A percentile compares a stretch with the other conserved stretches of the same genome.
Evolutionary conservation across 1,140 invertebrate genomes (phyloP).

Genomic region (Conus ventricosus): DNA sequence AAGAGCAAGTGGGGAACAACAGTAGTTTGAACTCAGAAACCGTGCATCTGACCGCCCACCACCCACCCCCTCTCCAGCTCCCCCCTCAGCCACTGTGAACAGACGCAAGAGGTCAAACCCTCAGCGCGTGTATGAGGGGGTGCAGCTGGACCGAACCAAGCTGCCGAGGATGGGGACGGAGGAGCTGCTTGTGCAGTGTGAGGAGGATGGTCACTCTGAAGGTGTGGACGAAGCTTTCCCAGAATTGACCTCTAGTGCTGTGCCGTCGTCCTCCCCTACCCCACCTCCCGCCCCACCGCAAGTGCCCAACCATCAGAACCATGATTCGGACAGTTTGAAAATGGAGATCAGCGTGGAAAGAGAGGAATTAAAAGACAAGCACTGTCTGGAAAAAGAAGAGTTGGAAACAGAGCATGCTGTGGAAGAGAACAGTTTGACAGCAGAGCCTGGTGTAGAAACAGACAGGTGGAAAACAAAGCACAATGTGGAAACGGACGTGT

Average conservation of each 20-base stretch:
- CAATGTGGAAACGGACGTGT: too few relatives aligned
- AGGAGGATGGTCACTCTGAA: slow-evolving; percentile 10
- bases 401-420: too few relatives aligned
- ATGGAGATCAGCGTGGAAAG: too few relatives aligned
- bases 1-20: slow-evolving; percentile 24
- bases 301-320: background rate
- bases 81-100: slow-evolving; percentile 55
- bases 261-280: background rate
- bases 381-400: too few relatives aligned
- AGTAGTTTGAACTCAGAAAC: slow-evolving; percentile 29
- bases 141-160: slow-evolving; percentile 81
- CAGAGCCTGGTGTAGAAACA: too few relatives aligned
- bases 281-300: background rate
- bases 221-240: background rate
- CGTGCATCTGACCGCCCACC: background rate
- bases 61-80: slow-evolving; percentile 28
- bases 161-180: slow-evolving; percentile 44
- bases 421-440: too few relatives aligned
- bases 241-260: background rate
- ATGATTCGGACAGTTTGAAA: too few relatives aligned
- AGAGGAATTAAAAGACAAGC: too few relatives aligned
- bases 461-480: too few relatives aligned
- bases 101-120: slow-evolving; percentile 94
- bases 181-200: slow-evolving; percentile 24
- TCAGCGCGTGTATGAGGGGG: slow-evolving; percentile 96